Base-by-base conservation (phyloP, 2,888 invertebrate genomes). In the Ichneumoninae sp. region DNA sequence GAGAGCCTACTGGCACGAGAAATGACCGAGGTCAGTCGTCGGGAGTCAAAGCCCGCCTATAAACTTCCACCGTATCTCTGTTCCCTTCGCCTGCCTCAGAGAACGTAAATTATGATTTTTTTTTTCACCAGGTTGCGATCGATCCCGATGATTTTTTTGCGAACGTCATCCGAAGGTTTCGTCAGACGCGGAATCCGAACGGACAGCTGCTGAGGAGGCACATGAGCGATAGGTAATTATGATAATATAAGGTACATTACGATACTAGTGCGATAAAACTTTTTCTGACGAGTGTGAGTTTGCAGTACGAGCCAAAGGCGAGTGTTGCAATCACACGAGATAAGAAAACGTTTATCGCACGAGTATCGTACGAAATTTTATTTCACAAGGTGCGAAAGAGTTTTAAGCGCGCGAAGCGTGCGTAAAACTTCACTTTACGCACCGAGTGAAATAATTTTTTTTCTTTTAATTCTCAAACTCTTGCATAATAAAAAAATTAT, bases 101-200 rank as follows among this genome's bases (percentile, higher is more conserved):
- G 30, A 47, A 74, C 57, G 5, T 66, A 50, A 22, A 73, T 77
- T 26, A 73, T 66, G 22, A 40, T 40, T 71, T 6, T 13, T n/a
- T 16, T 73, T 16, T 70, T 60, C 50, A 19, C 47, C 77, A 94
- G 94, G 90, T 94, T 65, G 86, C 87, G 74, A 91, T 95, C 79
- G 92, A 94, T 87, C 90, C 93, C 2, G 91, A 93, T 52, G 92
- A 94, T 88, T 95, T 95, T 88, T 94, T 94, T 85, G 91, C 91
- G 2, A 94, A 94, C 79, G 93, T 94, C 22, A 88, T 94, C 40
- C 89, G 89, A 57, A 91, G 94, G 47, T 94, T 94, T 87, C 91
- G 90, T 80, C 93, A 94, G 83, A 90, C 92, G 36, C 92, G 94
- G 81, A 90, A 88, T n/a, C 85, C 89, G 40, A 89, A 90, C 40